Evolutionary conservation across 2,888 invertebrate species (phyloP), one percentile per base, ranked within the genome.

Genomic region (Holacanthella duospinosa): DNA sequence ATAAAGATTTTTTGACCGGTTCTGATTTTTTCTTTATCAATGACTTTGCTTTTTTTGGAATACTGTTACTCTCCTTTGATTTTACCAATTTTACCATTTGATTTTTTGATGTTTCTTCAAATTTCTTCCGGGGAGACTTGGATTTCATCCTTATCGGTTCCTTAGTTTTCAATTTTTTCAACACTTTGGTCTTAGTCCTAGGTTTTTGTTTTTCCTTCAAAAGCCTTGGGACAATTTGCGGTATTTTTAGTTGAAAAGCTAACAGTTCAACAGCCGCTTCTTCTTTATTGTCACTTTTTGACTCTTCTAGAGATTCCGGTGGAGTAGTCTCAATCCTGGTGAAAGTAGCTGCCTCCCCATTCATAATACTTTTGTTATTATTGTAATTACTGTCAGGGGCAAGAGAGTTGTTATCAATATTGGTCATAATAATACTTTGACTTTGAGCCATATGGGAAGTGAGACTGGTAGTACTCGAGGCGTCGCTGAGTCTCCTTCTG

Each of bases 21-120:
- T 12, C 36, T 16, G 6, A 6, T 16, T 36, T 36, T 16, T 36
- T 36, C 16, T 36, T 16, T 36, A 12, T 36, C 36, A 12, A 12
- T 16, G 16, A 36, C 16, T 36, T 36, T 16, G 36, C 9, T 36
- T 6, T 36, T 36, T 36, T 36, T 16, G 36, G 16, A 36, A 36
- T 36, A 36, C 36, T 36, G 36, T 36, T 36, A 36, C 6, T 6
- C 6, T 36, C 36, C 36, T 36, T 36, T 12, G 36, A 16, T 36
- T 36, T 55, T n/a, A n/a, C n/a, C n/a, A n/a, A n/a, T n/a, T n/a
- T n/a, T n/a, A n/a, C n/a, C n/a, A n/a, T n/a, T n/a, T n/a, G n/a
- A n/a, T 61, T 29, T 61, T 60, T 21, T 44, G 48, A 19, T 55
- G 26, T 4, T 27, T 60, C 53, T 24, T 60, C 29, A 27, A 29